These are phyloP conservation scores for Triops cancriformis DNA, from an alignment of 1,140 invertebrate species.

Conservation along the genomic window DNA sequence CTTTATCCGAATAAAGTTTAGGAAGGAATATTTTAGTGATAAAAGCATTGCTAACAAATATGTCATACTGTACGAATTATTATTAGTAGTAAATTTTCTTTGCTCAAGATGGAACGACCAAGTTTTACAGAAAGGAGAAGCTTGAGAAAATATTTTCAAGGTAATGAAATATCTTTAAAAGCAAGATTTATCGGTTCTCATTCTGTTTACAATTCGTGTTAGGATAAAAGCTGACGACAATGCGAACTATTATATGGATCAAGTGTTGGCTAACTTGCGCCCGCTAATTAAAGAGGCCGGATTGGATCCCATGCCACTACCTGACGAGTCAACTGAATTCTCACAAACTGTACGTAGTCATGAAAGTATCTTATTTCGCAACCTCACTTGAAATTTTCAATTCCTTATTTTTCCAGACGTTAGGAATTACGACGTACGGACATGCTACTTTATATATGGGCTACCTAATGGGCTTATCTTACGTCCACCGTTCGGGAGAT, in stretches of 20 bases:
- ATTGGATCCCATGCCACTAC: slow-evolving; percentile 20
- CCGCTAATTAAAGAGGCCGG: slow-evolving; percentile 20
- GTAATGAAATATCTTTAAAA: background rate
- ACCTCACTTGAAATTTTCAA: background rate
- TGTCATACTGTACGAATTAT: no score
- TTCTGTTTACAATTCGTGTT: background rate
- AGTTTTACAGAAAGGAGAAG: background rate
- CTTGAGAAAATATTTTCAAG: background rate
- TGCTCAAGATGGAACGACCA: background rate
- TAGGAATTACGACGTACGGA: background rate
- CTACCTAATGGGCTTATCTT: slow-evolving; percentile 23
- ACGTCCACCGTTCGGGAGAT: slow-evolving; percentile 20
- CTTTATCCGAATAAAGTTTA: no score
- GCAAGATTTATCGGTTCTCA: background rate
- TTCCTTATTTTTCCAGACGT: background rate
- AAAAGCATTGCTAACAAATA: no score
- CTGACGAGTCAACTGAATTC: slow-evolving; percentile 16
- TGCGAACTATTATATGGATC: slow-evolving; percentile 26
- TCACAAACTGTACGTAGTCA: background rate
- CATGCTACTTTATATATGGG: slow-evolving; percentile 25
- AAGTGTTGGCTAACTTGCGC: slow-evolving; percentile 21
- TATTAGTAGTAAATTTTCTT: background rate
- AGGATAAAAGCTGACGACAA: slow-evolving; percentile 23
- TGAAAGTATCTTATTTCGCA: background rate
- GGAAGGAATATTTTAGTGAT: no score